A percentile compares a stretch with the other conserved stretches of the same genome.
Conservation (phyloP, 2,888 invertebrate species). For the Yponomeuta plumbellus region DNA sequence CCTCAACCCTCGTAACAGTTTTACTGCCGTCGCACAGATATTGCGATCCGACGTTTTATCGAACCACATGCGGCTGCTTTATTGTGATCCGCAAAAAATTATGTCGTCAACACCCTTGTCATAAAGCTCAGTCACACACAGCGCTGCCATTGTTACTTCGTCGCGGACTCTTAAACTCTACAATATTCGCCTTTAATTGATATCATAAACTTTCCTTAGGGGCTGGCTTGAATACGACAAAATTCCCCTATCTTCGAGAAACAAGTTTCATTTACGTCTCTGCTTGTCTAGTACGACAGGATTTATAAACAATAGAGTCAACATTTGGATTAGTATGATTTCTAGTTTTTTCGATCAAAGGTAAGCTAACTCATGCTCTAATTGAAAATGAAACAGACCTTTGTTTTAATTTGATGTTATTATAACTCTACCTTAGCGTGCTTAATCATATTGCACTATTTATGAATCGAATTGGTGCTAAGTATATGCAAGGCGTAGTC, state of each 20-base stretch:
- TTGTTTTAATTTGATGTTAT: no score
- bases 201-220: background rate
- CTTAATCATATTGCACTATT: no score
- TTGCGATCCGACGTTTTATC: constrained; percentile 59
- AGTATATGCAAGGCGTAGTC: no score
- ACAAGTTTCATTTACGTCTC: no score
- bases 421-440: no score
- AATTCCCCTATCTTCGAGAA: constrained; percentile 14
- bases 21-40: constrained; percentile 18
- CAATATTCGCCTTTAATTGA: background rate
- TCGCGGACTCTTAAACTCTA: background rate
- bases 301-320: no score
- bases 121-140: background rate
- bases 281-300: no score
- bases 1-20: background rate
- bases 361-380: no score
- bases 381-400: no score
- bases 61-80: constrained; percentile 44
- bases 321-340: no score
- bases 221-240: constrained; percentile 18
- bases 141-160: background rate
- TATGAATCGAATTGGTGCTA: no score
- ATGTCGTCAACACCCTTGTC: background rate
- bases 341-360: no score
- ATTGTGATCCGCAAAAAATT: constrained; percentile 19